These are phyloP conservation scores for Nixonia krombeini DNA, from an alignment of 1,140 invertebrate species.

Conservation along the genomic window DNA sequence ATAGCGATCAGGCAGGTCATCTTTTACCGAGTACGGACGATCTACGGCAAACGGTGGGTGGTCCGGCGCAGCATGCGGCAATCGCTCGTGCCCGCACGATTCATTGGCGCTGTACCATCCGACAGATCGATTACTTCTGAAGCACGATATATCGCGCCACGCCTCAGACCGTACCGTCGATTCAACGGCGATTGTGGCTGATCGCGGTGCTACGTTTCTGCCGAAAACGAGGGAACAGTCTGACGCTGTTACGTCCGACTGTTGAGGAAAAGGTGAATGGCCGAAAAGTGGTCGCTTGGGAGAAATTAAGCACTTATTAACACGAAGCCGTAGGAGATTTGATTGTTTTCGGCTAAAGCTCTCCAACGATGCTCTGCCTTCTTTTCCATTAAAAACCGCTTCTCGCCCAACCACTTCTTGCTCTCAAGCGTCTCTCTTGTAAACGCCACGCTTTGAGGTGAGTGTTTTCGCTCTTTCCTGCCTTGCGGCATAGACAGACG, in stretches of 20 bases:
- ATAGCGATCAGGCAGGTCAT: too few species aligned
- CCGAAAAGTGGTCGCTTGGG: constrained; percentile 51
- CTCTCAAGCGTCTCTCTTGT: background rate
- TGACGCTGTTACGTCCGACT: background rate
- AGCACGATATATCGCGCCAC: constrained; percentile 34
- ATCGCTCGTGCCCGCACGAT: constrained; percentile 56
- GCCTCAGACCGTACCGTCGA: constrained; percentile 7
- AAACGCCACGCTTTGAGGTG: background rate
- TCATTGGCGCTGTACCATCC: constrained; percentile 57
- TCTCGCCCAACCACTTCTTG: too few species aligned
- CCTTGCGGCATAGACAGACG: too few species aligned
- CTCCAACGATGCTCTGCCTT: constrained; percentile 44
- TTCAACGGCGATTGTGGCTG: constrained; percentile 23
- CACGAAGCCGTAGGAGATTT: constrained; percentile 70
- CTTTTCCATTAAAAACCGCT: constrained; percentile 37
- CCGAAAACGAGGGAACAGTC: constrained; percentile 8
- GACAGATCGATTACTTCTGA: constrained; percentile 61
- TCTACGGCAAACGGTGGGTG: constrained; percentile 32
- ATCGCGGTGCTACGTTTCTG: constrained; percentile 10
- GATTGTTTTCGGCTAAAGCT: constrained; percentile 71
- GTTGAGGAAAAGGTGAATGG: constrained; percentile 31
- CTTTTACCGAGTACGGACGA: constrained; percentile 45
- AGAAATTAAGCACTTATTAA: constrained; percentile 73
- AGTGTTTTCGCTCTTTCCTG: background rate
- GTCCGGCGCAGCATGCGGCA: constrained; percentile 35